Evolutionary conservation across 1,140 invertebrate genomes (phyloP), one percentile per base, ranked within the genome.

Genomic region (Diabrotica undecimpunctata): DNA sequence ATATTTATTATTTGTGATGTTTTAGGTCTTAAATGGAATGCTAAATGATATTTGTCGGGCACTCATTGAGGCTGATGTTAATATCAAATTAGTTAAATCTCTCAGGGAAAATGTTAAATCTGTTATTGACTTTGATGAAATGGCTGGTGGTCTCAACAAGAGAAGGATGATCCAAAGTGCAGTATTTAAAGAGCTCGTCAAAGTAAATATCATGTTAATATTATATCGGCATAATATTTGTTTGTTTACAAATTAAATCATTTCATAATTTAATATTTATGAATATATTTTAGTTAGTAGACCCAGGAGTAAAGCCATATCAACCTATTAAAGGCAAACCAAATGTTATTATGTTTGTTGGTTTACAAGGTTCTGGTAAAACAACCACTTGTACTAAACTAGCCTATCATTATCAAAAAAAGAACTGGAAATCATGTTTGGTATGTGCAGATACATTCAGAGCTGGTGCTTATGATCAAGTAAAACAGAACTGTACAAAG

Each of bases 341-440:
- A 54, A 99, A 99, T 84, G 83, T 99, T 10, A 96, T 99, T 70
- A 99, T 99, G 98, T 99, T 99, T 87, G 98, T 99, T 63, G 98
- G 98, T 79, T 85, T 99, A 2, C 97, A 95, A 84, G 98, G 98
- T 69, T 97, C 96, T 68, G 98, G 98, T 74, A 99, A 99, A 87
- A 99, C 98, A 3, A 99, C 98, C 50, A 98, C 97, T 25, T 99
- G 98, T 86, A 99, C 97, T 72, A 99, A 99, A 85, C 82, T 99
- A 72, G 98, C 98, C 9, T 99, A 99, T 81, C 95, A 99, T 81
- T 99, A 99, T 82, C 87, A 97, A 77, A 96, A 96, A 74, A 99
- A 99, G 82, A 97, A 97, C 73, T 99, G 97, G 98, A 99, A 99
- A 80, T 96, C 96, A 38, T 98, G 95, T 78, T 83, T 99, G 37